Evolutionary conservation across 2,113 vertebrate genomes (phyloP).

Genomic region (Odocoileus hemionus): DNA sequence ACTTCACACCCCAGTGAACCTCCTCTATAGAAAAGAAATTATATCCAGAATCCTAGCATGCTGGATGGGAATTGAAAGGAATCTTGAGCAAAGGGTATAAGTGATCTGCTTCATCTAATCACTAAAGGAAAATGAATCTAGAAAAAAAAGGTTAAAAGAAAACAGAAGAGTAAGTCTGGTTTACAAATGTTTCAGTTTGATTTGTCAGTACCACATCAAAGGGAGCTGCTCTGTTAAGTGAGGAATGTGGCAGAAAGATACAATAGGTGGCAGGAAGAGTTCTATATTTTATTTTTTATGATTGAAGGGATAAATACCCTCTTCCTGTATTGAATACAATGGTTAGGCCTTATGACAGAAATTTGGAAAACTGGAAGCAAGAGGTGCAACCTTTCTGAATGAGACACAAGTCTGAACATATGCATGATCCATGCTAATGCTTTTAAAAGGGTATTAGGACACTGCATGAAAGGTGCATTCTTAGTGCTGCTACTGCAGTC

Average conservation of each 20-base stretch:
- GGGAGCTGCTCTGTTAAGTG: not conserved
- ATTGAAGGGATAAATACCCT: not conserved
- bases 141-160: not conserved
- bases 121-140: not conserved
- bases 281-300: not conserved
- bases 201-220: not conserved
- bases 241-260: not conserved
- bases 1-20: not conserved
- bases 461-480: not conserved
- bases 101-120: not conserved
- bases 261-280: not conserved
- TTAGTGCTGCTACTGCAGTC: not conserved
- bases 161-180: not conserved
- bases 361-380: not conserved
- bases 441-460: not conserved
- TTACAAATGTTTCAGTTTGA: not conserved
- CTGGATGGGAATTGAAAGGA: not conserved
- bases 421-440: not conserved
- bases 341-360: not conserved
- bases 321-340: not conserved
- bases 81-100: not conserved
- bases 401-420: not conserved
- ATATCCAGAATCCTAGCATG: not conserved
- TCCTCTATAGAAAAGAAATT: not conserved
- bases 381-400: not conserved